A percentile compares a stretch with the other conserved stretches of the same genome.
phyloP scores from a whole-genome alignment of 2,888 invertebrate species.

The Athalia cordata region DNA sequence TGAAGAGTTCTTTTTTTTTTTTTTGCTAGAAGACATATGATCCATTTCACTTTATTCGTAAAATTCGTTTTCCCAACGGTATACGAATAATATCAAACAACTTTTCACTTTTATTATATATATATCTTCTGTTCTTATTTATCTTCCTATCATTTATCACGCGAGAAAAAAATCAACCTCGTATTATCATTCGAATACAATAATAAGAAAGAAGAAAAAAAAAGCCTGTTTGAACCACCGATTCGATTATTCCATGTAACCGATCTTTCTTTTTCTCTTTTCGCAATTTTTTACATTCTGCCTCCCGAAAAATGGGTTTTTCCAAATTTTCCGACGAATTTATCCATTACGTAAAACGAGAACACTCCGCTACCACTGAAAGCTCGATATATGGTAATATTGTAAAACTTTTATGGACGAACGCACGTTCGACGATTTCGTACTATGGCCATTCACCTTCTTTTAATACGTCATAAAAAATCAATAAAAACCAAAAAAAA shows the following conservation, averaged over 20 bases:
- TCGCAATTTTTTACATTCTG: not conserved
- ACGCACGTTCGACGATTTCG: constrained; percentile 5
- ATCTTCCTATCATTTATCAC: not conserved
- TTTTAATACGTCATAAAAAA: not conserved
- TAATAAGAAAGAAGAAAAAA: not conserved
- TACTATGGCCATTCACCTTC: constrained; percentile 8
- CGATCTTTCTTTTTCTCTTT: too few relatives aligned
- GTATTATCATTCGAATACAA: not conserved
- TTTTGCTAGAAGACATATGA: not conserved
- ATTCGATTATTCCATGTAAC: too few relatives aligned
- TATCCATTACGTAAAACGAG: not conserved
- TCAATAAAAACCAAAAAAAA: not conserved
- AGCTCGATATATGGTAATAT: not conserved
- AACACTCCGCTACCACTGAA: not conserved
- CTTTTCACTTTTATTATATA: not conserved
- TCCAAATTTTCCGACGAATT: not conserved
- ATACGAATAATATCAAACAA: too few relatives aligned
- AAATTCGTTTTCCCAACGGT: not conserved
- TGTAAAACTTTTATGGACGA: constrained; percentile 28
- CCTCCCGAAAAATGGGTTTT: not conserved
- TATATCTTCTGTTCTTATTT: not conserved
- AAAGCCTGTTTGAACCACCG: too few relatives aligned
- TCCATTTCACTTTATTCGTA: constrained; percentile 18
- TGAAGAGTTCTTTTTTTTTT: constrained; percentile 8
- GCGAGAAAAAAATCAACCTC: not conserved